Evolutionary conservation across 2,888 invertebrate species (phyloP).

Genomic region (Phlogophora meticulosa): DNA sequence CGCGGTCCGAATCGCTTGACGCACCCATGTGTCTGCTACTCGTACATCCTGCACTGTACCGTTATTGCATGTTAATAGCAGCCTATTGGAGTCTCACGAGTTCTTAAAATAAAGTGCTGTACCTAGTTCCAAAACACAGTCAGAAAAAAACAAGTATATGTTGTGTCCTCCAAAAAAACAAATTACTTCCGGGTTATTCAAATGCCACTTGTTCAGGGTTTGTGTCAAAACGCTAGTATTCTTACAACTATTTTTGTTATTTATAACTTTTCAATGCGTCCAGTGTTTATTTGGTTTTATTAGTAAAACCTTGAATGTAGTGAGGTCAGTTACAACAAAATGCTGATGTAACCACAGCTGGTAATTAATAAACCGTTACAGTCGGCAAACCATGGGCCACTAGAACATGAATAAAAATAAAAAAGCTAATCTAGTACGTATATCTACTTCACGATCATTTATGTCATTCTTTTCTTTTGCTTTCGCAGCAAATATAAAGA

Average conservation of each 20-base stretch:
- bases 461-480: not conserved
- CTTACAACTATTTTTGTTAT: constrained; percentile 1
- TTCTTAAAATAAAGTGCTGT: not conserved
- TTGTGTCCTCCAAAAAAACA: constrained; percentile 20
- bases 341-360: constrained; percentile 21
- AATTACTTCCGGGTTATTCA: constrained; percentile 29
- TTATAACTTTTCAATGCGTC: constrained; percentile 14
- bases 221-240: constrained; percentile 15
- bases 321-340: constrained; percentile 22
- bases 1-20: constrained; percentile 31
- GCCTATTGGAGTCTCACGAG: constrained; percentile 1
- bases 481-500: not conserved
- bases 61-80: constrained; percentile 17
- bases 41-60: constrained; percentile 9
- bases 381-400: constrained; percentile 5
- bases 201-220: constrained; percentile 24
- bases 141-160: constrained; percentile 3
- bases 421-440: not conserved
- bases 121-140: not conserved
- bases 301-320: constrained; percentile 37
- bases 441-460: not conserved
- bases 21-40: not conserved
- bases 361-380: constrained; percentile 9
- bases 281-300: constrained; percentile 9
- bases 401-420: no score